phyloP scores from a whole-genome alignment of 2,888 invertebrate species.

The Azorinus chamasolen region DNA sequence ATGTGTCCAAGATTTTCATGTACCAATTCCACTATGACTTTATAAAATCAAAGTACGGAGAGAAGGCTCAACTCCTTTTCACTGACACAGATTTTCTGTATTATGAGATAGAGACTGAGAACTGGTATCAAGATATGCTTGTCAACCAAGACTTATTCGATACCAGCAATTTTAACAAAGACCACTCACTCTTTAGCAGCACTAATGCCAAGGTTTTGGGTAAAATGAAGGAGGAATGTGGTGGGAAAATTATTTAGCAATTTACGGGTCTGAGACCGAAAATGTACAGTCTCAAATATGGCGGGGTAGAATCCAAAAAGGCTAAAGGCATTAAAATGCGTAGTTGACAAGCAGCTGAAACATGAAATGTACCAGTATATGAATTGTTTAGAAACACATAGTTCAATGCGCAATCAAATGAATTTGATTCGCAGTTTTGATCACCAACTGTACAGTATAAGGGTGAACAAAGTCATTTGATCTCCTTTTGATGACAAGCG shows the following conservation, averaged over 20 bases:
- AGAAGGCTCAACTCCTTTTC: slow-evolving; percentile 37
- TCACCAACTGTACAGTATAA: slow-evolving; percentile 27
- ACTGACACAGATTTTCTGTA: slow-evolving; percentile 40
- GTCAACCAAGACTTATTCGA: slow-evolving; percentile 20
- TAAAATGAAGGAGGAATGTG: slow-evolving; percentile 44
- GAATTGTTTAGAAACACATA: slow-evolving; percentile 7
- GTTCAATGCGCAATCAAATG: slow-evolving; percentile 10
- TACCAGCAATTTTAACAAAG: slow-evolving; percentile 15
- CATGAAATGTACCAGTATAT: slow-evolving; percentile 29
- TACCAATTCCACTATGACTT: slow-evolving; percentile 83
- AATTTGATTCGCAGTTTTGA: slow-evolving; percentile 34
- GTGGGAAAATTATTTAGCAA: slow-evolving; percentile 26
- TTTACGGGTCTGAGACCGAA: slow-evolving; percentile 35
- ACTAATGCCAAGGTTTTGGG: slow-evolving; percentile 28
- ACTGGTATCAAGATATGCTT: slow-evolving; percentile 19
- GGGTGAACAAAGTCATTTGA: slow-evolving; percentile 28
- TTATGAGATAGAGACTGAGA: slow-evolving; percentile 16
- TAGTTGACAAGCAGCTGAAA: slow-evolving; percentile 34
- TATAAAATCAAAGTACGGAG: slow-evolving; percentile 26
- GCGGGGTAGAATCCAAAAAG: slow-evolving; percentile 5
- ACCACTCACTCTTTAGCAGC: not conserved
- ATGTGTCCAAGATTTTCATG: slow-evolving; percentile 82
- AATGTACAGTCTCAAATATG: slow-evolving; percentile 32
- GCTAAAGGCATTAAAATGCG: slow-evolving; percentile 29
- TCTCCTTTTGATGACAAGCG: slow-evolving; percentile 41